phyloP scores from a whole-genome alignment of 2,888 invertebrate species.

The Phyllotreta cruciferae region DNA sequence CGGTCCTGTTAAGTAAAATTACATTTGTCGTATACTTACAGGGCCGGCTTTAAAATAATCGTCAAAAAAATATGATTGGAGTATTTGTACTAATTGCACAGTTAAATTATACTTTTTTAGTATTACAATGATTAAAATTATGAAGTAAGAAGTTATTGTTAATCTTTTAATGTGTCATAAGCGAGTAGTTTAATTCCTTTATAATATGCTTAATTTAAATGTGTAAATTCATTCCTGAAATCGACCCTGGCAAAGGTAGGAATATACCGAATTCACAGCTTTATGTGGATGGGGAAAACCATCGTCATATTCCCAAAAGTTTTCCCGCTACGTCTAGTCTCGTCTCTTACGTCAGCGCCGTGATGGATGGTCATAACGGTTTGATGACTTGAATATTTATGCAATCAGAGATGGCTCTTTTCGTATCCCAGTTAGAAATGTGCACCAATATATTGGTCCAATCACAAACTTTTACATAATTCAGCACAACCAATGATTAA shows the following conservation, averaged over 20 bases:
- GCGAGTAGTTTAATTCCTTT: neutral
- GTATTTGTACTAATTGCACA: no score
- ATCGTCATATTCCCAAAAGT: slow-evolving; percentile 21
- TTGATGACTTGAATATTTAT: slow-evolving; percentile 21
- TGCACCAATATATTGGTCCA: slow-evolving; percentile 1
- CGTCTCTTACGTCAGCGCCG: slow-evolving; percentile 13
- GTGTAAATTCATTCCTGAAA: neutral
- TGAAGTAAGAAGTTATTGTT: neutral
- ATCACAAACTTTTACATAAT: no score
- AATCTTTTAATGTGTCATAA: neutral
- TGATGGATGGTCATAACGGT: slow-evolving; percentile 21
- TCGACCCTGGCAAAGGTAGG: slow-evolving; percentile 11
- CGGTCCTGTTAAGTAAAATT: slow-evolving; percentile 12
- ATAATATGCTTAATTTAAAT: no score
- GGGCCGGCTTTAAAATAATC: slow-evolving; percentile 3
- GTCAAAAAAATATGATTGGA: no score
- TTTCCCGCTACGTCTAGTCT: slow-evolving; percentile 11
- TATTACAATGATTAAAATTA: neutral
- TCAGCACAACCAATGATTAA: no score
- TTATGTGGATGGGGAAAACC: slow-evolving; percentile 12
- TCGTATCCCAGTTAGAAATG: neutral
- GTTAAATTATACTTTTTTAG: neutral
- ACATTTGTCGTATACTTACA: neutral
- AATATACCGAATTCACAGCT: slow-evolving; percentile 2
- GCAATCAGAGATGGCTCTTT: slow-evolving; percentile 13